These are phyloP conservation scores for Tachysurus vachellii DNA, from an alignment of 2,113 vertebrate species.

Conservation along the genomic window DNA sequence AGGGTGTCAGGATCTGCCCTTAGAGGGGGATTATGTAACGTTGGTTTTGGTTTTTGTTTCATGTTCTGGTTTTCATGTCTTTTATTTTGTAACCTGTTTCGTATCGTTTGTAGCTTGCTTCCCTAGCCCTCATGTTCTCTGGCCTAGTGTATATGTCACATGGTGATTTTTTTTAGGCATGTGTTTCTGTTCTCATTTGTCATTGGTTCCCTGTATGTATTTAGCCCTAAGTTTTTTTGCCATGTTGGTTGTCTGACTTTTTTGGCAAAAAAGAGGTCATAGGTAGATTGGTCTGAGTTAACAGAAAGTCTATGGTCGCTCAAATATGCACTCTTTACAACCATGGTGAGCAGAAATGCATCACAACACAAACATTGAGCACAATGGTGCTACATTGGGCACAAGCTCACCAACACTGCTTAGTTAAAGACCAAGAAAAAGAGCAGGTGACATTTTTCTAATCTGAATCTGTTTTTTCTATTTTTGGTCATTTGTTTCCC, in stretches of 20 bases:
- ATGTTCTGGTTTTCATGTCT: no score
- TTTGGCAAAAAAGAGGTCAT: background rate
- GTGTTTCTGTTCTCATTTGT: no score
- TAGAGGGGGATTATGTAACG: no score
- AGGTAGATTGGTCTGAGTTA: background rate
- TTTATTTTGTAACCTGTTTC: no score
- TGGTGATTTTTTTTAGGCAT: no score
- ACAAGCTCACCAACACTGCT: background rate
- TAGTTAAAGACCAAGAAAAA: background rate
- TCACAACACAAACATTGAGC: background rate
- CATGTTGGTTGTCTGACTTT: background rate
- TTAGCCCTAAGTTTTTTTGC: no score
- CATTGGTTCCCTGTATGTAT: no score
- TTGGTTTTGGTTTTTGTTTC: no score
- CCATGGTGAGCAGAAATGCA: background rate
- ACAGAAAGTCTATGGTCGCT: background rate
- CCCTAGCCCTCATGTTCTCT: no score
- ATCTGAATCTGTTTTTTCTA: background rate
- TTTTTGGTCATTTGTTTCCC: background rate
- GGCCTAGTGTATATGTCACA: no score
- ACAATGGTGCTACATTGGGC: background rate
- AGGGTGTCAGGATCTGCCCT: no score
- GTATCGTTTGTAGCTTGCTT: no score
- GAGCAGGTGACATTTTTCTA: background rate
- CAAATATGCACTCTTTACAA: background rate